Conservation (phyloP, 2,113 vertebrate genomes). For the Colossoma macropomum region DNA sequence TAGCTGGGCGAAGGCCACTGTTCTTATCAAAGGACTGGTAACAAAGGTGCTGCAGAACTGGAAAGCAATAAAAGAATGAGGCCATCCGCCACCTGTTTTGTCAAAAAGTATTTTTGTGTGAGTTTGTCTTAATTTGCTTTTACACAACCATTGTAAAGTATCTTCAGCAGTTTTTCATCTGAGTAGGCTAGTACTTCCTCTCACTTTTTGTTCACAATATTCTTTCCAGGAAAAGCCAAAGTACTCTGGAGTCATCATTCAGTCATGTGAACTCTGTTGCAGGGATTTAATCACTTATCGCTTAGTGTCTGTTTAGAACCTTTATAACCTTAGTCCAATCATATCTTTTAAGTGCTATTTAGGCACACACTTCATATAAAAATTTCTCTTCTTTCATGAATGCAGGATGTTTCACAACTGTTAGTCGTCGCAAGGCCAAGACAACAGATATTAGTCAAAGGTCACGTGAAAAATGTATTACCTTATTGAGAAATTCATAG, state of each 20-base stretch:
- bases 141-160: background rate
- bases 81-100: background rate
- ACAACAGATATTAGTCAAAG: background rate
- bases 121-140: background rate
- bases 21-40: constrained; percentile 66
- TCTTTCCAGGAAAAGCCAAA: no score
- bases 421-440: background rate
- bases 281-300: no score
- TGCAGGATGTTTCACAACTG: background rate
- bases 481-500: constrained; percentile 22
- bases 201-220: background rate
- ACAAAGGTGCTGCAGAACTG: constrained; percentile 67
- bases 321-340: no score
- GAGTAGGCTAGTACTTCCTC: background rate
- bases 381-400: background rate
- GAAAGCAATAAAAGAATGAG: constrained; percentile 62
- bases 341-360: no score
- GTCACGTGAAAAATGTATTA: background rate
- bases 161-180: background rate
- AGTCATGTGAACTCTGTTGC: no score
- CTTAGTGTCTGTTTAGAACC: no score
- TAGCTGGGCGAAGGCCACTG: constrained; percentile 73
- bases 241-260: no score
- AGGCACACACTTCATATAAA: background rate
- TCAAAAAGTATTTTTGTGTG: background rate